A percentile compares a stretch with the other conserved stretches of the same genome.
Conservation (phyloP, 2,113 vertebrate species). For the Peucedramus taeniatus region DNA sequence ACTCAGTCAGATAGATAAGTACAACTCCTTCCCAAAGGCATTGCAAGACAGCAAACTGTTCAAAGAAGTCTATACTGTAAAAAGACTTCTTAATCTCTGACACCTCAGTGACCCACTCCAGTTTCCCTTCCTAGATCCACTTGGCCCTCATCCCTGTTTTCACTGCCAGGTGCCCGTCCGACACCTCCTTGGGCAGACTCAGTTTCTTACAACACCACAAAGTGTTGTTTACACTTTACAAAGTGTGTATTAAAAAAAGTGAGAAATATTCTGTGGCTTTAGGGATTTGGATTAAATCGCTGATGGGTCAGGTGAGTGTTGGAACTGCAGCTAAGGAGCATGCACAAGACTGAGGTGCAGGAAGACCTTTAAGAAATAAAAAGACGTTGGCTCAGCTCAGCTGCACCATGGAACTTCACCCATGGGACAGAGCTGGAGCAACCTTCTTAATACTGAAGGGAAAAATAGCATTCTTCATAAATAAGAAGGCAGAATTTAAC, state of each 20-base stretch:
- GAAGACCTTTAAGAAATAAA: not conserved
- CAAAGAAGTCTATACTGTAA: not conserved
- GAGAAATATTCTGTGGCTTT: not conserved
- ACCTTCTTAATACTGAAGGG: not conserved
- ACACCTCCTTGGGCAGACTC: not conserved
- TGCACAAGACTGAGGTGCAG: not conserved
- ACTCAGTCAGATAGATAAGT: not conserved
- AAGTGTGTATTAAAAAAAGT: accelerated
- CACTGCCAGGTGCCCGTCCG: not conserved
- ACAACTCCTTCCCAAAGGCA: not conserved
- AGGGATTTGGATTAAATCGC: not conserved
- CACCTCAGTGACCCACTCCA: not conserved
- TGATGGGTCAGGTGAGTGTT: not conserved
- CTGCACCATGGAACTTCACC: not conserved
- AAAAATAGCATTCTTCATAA: not conserved
- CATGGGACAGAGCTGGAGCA: not conserved
- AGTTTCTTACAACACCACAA: not conserved
- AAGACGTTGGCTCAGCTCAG: not conserved
- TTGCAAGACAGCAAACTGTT: not conserved
- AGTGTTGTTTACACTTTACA: no score
- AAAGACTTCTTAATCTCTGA: not conserved
- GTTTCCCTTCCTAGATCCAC: not conserved
- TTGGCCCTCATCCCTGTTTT: not conserved
- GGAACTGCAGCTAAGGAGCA: not conserved
- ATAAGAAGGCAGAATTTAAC: not conserved